Evolutionary conservation across 2,113 vertebrate species (phyloP).

Genomic region (Clupea harengus): DNA sequence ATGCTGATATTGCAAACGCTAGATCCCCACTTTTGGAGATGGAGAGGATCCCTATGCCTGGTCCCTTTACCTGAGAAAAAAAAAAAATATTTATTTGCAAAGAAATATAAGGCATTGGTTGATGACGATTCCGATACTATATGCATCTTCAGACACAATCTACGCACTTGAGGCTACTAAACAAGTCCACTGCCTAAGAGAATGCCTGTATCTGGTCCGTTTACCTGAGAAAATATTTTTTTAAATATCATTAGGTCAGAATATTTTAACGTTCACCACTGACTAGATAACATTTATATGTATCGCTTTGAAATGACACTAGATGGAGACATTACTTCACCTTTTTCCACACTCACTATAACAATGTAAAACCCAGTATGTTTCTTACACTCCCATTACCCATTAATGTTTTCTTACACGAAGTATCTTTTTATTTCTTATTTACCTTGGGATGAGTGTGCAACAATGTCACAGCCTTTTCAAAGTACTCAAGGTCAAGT

Average conservation of each 20-base stretch:
- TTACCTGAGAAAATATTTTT: conserved; percentile 61
- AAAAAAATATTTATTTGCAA: neutral
- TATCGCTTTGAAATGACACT: neutral
- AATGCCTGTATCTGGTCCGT: conserved; percentile 74
- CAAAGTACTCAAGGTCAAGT: conserved; percentile 82
- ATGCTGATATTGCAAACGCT: conserved; percentile 82
- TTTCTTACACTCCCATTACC: no score
- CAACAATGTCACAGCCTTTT: conserved; percentile 79
- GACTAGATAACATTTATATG: neutral
- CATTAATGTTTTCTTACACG: no score
- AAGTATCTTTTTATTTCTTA: no score
- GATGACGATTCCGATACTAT: no score
- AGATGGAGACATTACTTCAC: neutral
- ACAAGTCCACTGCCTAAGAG: conserved; percentile 53
- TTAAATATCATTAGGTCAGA: no score
- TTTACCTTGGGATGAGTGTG: conserved; percentile 66
- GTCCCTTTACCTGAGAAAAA: conserved; percentile 66
- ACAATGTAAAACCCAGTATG: neutral
- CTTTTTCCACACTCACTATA: neutral
- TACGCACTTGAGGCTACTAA: no score
- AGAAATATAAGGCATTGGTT: neutral
- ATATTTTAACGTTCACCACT: neutral
- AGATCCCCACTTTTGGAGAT: conserved; percentile 82
- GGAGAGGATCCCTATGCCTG: conserved; percentile 80
- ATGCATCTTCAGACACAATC: no score